Base-by-base conservation (phyloP, 35 echinoderm and acorn worm species). In the Ophioderma brevispina region DNA sequence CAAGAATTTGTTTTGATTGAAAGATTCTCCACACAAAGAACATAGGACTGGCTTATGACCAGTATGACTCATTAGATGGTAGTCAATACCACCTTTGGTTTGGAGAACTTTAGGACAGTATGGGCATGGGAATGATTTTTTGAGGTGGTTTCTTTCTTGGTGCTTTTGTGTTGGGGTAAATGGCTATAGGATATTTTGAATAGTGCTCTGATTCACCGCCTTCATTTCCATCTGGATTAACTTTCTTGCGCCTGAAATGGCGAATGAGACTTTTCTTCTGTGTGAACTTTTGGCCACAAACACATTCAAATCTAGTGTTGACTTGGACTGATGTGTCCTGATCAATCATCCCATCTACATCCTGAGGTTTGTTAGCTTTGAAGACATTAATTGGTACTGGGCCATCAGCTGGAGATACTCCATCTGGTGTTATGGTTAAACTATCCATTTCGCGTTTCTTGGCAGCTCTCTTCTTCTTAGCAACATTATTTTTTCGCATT, bases 91-190 rank as follows among this genome's bases (percentile, higher is more conserved):
- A 70, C 17, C 59, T 70, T 70, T 70, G n/a, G 6, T 70, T 18
- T 18, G 15, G 2, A 70, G 28, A 70, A 70, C 59, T 70, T 30
- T 70, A 25, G 59, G 59, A 70, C 59, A 70, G n/a, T 70, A 25
- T 30, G 59, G 59, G 23, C 59, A 70, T 2, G 15, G 5, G 28
- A 70, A 70, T 2, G 46, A 6, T 70, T 70, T 70, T 70, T 3
- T 18, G 6, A 70, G 15, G 5, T 18, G 59, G 59, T 25, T 70
- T 18, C 59, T 13, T 6, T 70, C 59, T 70, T 70, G 59, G 59
- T 70, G 59, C 59, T 70, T 70, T 70, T 70, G 59, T 70, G n/a
- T 70, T 70, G n/a, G 59, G 59, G n/a, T 70, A 70, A 30, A 70
- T 70, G n/a, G 59, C 59, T 13, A 70, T 70, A 3, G 59, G 59